Evolutionary conservation across 2,113 vertebrate species (phyloP).

Genomic region (Ictalurus punctatus): DNA sequence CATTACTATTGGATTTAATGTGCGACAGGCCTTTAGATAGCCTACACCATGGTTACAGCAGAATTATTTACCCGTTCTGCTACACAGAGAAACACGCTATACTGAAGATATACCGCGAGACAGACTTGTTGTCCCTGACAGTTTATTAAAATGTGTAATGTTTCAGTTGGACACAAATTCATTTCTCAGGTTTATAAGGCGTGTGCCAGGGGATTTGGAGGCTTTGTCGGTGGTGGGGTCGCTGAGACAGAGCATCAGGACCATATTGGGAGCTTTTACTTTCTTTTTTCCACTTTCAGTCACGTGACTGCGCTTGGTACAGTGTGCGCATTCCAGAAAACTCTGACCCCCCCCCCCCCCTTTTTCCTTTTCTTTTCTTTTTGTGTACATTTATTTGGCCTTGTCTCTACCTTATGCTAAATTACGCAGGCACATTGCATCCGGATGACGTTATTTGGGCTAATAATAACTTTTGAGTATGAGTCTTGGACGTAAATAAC

Average conservation of each 20-base stretch:
- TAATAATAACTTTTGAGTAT: not conserved
- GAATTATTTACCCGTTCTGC: not conserved
- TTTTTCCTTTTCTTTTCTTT: not conserved
- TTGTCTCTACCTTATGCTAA: not conserved
- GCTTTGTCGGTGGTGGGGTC: not conserved
- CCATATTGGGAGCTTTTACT: constrained; percentile 34
- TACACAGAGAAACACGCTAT: not conserved
- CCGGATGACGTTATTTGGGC: not conserved
- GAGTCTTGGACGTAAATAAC: not conserved
- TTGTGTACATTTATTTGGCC: not conserved
- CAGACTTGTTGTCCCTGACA: not conserved
- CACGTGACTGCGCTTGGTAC: not conserved
- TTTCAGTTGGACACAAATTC: not conserved
- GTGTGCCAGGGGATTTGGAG: not conserved
- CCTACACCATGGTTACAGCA: not conserved
- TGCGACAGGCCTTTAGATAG: not conserved
- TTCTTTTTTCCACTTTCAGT: constrained; percentile 10
- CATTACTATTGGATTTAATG: not conserved
- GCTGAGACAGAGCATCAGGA: constrained; percentile 6
- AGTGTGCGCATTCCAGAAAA: not conserved
- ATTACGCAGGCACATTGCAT: not conserved
- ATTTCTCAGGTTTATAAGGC: not conserved
- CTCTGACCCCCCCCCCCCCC: too few species aligned
- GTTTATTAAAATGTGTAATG: not conserved
- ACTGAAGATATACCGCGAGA: not conserved